A percentile compares a stretch with the other conserved stretches of the same genome.
Conservation (phyloP, 2,797 vertebrate species). For the Enteromius anoplus region DNA sequence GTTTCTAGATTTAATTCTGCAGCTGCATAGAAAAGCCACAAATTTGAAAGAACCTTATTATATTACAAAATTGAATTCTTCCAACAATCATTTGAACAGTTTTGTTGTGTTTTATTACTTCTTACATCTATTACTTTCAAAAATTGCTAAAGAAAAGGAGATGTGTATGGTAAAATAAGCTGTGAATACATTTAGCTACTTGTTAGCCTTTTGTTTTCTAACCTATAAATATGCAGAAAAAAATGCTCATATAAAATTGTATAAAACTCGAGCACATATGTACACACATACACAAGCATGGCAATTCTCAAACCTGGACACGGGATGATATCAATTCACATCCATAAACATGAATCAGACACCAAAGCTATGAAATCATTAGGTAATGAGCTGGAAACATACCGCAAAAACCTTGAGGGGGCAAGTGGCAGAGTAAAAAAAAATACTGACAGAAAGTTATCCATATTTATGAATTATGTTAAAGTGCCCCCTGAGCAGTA, state of each 20-base stretch:
- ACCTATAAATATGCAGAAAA: background rate
- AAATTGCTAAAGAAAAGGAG: background rate
- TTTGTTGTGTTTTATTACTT: background rate
- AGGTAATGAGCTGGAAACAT: conserved; percentile 43
- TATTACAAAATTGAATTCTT: background rate
- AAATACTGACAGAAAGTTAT: conserved; percentile 38
- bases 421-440: conserved; percentile 34
- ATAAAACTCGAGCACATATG: background rate
- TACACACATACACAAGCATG: background rate
- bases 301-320: background rate
- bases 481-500: conserved; percentile 49
- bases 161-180: background rate
- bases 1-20: conserved; percentile 31
- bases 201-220: background rate
- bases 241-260: background rate
- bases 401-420: conserved; percentile 33
- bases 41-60: conserved; percentile 2
- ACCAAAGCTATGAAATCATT: conserved; percentile 31
- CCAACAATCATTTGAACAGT: background rate
- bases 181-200: background rate
- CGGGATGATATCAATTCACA: conserved; percentile 18
- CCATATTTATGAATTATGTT: conserved; percentile 57
- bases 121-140: background rate
- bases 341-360: conserved; percentile 24
- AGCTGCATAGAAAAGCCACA: conserved; percentile 1